Evolutionary conservation across 2,797 vertebrate genomes (phyloP), one percentile per base, ranked within the genome.

Genomic region (Centropyge bicolor): DNA sequence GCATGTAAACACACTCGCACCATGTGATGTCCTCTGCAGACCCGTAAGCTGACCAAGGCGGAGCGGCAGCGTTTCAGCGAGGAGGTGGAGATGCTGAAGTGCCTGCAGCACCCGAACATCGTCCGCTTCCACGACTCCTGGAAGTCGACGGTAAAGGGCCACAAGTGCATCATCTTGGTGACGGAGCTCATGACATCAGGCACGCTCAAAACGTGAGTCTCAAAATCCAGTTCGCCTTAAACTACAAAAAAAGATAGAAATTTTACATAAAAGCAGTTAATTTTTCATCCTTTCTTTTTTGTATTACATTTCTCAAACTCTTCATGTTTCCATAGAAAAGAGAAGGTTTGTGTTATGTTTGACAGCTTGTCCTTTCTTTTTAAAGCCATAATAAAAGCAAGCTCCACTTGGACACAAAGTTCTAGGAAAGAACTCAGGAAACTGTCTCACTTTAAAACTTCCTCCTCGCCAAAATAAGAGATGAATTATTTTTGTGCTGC

Each of bases 151-250:
- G 82, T 97, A 85, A 98, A 98, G 82, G 98, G 98, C 43, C 97
- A 98, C 93, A 96, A 98, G 92, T 98, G 97, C 93, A 97, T 99
- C 80, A 95, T 99, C 73, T 95, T 99, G 85, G 96, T 99, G 92
- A 99, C 98, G 0, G 98, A 99, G 80, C 97, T 99, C 86, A 99
- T 99, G 98, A 99, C 98, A 0, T 99, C 98, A 0, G 98, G 98
- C 87, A 99, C 98, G 0, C 96, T 99, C 59, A 99, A 99, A 94
- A 99, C 98, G 98, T 99, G 92, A 97, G 97, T 89, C 38, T 70
- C 20, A 31, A 16, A 10, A 3, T 2, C n/a, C 5, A 6, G 0
- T 20, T 17, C 24, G 8, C 10, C 48, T 57, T 16, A 17, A 49
- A 20, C 22, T 35, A 14, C 16, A 52, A 31, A 6, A 19, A 48